These are phyloP conservation scores for Xyrichtys novacula DNA, from an alignment of 2,797 vertebrate genomes.

Conservation along the genomic window DNA sequence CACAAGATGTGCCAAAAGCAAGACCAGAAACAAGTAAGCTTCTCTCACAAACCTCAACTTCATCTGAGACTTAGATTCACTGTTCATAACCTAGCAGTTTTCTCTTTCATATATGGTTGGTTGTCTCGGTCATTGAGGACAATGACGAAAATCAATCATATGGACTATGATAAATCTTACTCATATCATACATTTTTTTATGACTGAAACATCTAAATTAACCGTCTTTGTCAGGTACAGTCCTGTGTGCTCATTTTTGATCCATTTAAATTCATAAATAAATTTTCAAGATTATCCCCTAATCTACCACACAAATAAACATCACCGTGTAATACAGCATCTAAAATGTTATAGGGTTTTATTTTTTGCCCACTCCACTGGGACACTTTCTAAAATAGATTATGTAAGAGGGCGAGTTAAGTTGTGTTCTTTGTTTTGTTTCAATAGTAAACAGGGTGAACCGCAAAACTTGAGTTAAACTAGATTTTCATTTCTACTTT, in stretches of 20 bases:
- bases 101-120: conserved; percentile 3
- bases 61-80: background rate
- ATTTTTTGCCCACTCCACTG: background rate
- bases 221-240: background rate
- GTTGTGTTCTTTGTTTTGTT: conserved; percentile 34
- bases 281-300: background rate
- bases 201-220: too few relatives aligned
- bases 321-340: background rate
- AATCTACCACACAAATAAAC: background rate
- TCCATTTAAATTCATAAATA: background rate
- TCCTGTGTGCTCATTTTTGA: conserved; percentile 1
- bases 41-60: conserved; percentile 25
- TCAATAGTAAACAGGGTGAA: conserved; percentile 24
- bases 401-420: conserved; percentile 3
- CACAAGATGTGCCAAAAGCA: conserved; percentile 82
- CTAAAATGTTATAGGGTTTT: background rate
- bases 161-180: background rate
- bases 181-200: too few relatives aligned
- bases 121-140: conserved; percentile 13
- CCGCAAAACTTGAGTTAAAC: conserved; percentile 37
- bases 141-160: conserved; percentile 1
- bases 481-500: conserved; percentile 23
- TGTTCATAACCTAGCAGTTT: background rate
- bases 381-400: conserved; percentile 7
- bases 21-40: conserved; percentile 85